These are phyloP conservation scores for Gryllus bimaculatus DNA, from an alignment of 1,140 invertebrate genomes.

Conservation along the genomic window DNA sequence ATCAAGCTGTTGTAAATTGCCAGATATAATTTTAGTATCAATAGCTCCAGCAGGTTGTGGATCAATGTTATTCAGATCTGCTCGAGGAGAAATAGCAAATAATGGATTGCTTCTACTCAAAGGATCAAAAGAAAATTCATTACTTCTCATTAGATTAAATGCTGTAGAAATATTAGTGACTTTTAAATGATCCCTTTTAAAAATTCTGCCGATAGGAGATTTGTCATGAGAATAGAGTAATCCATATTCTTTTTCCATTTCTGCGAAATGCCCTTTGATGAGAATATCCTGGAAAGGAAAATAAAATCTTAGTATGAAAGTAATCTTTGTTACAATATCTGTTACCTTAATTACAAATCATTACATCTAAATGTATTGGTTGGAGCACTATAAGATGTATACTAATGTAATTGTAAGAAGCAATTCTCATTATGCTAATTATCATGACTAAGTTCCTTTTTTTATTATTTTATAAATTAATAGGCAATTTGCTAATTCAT, in stretches of 20 bases:
- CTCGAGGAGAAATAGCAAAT: slow-evolving; percentile 6
- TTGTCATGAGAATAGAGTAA: not conserved
- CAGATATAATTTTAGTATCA: slow-evolving; percentile 30
- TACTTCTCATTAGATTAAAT: not conserved
- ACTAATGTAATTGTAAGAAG: no score
- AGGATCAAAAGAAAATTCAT: not conserved
- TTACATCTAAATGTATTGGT: no score
- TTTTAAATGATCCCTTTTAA: not conserved
- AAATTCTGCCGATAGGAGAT: not conserved
- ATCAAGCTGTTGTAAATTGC: slow-evolving; percentile 20
- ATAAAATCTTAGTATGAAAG: no score
- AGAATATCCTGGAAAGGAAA: not conserved
- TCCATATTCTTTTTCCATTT: slow-evolving; percentile 5
- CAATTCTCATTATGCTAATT: no score
- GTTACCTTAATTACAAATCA: no score
- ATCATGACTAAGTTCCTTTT: no score
- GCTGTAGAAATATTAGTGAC: not conserved
- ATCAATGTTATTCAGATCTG: slow-evolving; percentile 24
- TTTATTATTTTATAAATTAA: no score
- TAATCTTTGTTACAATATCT: no score
- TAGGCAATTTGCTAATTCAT: no score
- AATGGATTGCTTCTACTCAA: not conserved
- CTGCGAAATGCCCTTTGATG: not conserved
- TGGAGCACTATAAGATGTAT: no score
- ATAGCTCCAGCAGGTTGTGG: not conserved